Evolutionary conservation across 92 coral and sea anemone genomes (phyloP), one percentile per base, ranked within the genome.

Genomic region (Metridium senile): DNA sequence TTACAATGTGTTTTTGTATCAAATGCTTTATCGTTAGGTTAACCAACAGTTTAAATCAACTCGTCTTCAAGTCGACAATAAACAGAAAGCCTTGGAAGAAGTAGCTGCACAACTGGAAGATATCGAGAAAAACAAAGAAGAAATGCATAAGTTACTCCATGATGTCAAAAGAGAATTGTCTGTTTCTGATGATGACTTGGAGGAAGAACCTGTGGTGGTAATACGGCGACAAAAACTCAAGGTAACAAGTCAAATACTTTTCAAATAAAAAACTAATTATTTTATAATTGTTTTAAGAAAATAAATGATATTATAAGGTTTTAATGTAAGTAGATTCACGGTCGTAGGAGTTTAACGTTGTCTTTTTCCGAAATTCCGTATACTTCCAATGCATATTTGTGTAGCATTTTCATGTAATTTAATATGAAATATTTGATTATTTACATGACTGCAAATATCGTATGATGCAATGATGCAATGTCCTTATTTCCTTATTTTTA

Each of bases 71-170:
- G 93, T 88, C 35, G 93, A 86, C 52, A 84, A 74, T 10, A 89
- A 78, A 56, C 88, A 89, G 49, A 82, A 92, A 80, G 92, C 89
- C 18, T 54, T 96, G 32, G 93, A 92, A 75, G 86, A 87, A 53
- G 97, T 92, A 25, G 94, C 90, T 0, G 72, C 26, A 52, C 93
- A 96, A 72, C 86, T 88, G 92, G 99, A 96, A 53, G 97, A 87
- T 30, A 81, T 96, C 11, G 99, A 96, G 59, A 90, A 96, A 69
- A 90, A 85, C 66, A 96, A 85, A 67, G 81, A 85, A 51, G 99
- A 92, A 74, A 84, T 96, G 51, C 90, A 96, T 31, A 86, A 71
- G 64, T 89, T 97, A 95, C 82, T 96, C 45, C 79, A 68, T 64
- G 94, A 84, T 77, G 97, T 92, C 77, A 90, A 89, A 66, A 82